Evolutionary conservation across 2,797 vertebrate species (phyloP).

Genomic region (Oophaga sylvatica): DNA sequence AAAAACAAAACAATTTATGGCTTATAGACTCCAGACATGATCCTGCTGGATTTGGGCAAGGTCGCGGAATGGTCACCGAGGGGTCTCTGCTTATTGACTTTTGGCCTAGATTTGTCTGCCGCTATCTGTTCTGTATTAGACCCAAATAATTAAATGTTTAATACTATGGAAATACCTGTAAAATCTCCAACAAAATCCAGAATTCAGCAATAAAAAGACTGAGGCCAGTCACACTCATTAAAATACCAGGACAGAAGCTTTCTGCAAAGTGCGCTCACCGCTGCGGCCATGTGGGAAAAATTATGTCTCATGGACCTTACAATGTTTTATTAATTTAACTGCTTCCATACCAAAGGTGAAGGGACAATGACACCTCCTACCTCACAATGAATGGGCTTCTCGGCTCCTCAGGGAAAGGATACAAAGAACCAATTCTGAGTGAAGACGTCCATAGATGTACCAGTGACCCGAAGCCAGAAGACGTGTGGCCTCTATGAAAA

Average conservation of each 20-base stretch:
- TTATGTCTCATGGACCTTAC: conserved; percentile 21
- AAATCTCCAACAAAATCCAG: conserved; percentile 38
- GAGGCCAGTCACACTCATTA: conserved; percentile 46
- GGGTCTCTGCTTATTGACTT: neutral
- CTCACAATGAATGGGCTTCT: neutral
- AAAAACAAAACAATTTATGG: neutral
- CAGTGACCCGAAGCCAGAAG: too few species aligned
- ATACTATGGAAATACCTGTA: conserved; percentile 42
- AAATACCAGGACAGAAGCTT: conserved; percentile 32
- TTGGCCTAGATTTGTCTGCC: neutral
- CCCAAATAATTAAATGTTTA: conserved; percentile 33
- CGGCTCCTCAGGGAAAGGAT: too few species aligned
- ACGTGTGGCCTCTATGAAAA: too few species aligned
- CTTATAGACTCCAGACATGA: neutral
- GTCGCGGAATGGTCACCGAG: neutral
- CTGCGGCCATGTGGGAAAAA: conserved; percentile 34
- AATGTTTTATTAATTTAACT: conserved; percentile 39
- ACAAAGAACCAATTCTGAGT: too few species aligned
- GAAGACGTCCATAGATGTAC: too few species aligned
- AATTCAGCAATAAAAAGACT: conserved; percentile 30
- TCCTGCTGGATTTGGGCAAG: neutral
- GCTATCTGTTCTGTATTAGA: conserved; percentile 27
- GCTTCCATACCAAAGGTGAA: neutral
- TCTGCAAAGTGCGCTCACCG: neutral
- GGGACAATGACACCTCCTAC: neutral